phyloP scores from a whole-genome alignment of 2,113 vertebrate species.

The Dendropsophus ebraccatus region DNA sequence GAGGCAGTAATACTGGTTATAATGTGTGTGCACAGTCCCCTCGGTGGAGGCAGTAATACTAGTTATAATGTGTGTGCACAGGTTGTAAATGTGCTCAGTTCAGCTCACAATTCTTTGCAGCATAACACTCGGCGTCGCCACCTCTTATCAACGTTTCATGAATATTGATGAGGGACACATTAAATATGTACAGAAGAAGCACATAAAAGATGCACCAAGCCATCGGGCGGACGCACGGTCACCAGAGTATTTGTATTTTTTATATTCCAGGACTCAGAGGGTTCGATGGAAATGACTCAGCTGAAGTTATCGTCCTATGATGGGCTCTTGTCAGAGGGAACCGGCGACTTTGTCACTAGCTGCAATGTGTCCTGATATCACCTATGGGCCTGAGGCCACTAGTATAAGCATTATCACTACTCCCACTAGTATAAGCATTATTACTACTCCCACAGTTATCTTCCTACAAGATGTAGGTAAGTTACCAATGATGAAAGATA shows the following conservation, averaged over 20 bases:
- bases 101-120: neutral
- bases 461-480: no score
- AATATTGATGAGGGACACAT: constrained; percentile 57
- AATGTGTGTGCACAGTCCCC: neutral
- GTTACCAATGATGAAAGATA: no score
- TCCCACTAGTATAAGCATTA: no score
- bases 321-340: no score
- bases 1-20: neutral
- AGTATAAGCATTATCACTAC: no score
- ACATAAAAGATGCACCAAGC: constrained; percentile 49
- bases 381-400: neutral
- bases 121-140: neutral
- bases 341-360: neutral
- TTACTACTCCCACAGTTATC: no score
- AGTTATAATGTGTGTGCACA: neutral
- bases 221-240: constrained; percentile 3
- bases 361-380: neutral
- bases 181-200: constrained; percentile 55
- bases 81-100: neutral
- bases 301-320: constrained; percentile 8
- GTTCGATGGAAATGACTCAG: neutral
- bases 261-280: constrained; percentile 32
- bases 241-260: neutral
- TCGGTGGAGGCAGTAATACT: neutral
- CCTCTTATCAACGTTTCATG: constrained; percentile 35